These are phyloP conservation scores for Hepsetus odoe DNA, from an alignment of 2,113 vertebrate species.

Conservation along the genomic window DNA sequence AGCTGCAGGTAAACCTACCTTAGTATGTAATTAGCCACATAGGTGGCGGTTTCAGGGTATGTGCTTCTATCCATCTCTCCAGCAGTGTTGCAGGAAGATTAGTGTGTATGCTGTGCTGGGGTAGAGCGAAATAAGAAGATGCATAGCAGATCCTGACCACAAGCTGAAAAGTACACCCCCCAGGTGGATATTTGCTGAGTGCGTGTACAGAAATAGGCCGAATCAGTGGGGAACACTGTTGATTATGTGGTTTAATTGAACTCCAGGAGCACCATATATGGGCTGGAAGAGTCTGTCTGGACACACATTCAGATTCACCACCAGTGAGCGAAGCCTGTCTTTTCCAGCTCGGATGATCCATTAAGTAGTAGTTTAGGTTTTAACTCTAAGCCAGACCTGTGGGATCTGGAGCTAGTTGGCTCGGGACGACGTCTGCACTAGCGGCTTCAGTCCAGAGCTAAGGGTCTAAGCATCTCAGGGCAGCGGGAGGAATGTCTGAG, in stretches of 20 bases:
- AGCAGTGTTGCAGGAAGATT: not conserved
- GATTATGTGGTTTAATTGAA: not conserved
- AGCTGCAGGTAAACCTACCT: constrained; percentile 55
- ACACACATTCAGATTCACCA: not conserved
- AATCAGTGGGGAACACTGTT: not conserved
- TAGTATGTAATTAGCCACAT: constrained; percentile 65
- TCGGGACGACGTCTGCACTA: too few relatives aligned
- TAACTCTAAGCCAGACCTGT: too few relatives aligned
- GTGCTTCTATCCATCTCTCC: constrained; percentile 34
- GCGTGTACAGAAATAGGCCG: not conserved
- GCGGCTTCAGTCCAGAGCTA: not conserved
- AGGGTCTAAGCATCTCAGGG: too few relatives aligned
- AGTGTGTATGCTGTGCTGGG: constrained; percentile 1
- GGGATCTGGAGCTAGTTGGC: not conserved
- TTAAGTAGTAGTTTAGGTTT: not conserved
- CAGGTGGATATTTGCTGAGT: constrained; percentile 27
- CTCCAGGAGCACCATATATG: constrained; percentile 20
- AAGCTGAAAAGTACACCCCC: constrained; percentile 12
- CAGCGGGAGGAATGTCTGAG: too few relatives aligned
- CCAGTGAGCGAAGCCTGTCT: not conserved
- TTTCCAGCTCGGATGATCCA: not conserved
- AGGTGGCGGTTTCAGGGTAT: constrained; percentile 67
- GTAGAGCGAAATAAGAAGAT: not conserved
- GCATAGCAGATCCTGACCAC: not conserved
- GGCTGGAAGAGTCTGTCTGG: not conserved